Base-by-base conservation (phyloP, 2,113 vertebrate species). In the Rhinoptilus africanus region DNA sequence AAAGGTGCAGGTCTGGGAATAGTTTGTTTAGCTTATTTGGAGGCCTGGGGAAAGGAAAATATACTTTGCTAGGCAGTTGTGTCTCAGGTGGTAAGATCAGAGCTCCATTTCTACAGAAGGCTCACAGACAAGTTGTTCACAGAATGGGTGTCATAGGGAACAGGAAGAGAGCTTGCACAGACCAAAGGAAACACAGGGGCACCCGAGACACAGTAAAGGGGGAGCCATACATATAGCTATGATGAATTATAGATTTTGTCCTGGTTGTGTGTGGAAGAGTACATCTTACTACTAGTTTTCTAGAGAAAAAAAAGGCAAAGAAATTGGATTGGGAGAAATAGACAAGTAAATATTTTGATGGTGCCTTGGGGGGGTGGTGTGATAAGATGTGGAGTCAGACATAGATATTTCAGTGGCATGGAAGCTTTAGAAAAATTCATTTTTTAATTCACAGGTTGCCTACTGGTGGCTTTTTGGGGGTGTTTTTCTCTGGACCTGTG, bases 131-230 rank as follows among this genome's bases (percentile, higher is more conserved):
- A 72, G 12, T 19, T 59, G 7, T 41, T 45, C 41, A 12, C 30
- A 67, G 45, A 45, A 35, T 11, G 12, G 2, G 2, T 66, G 8
- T 26, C 0, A 0, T 4, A 59, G 39, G 2, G 6, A 63, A 34
- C 22, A 69, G n/a, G 23, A 76, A 14, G 12, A 73, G 27, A 89
- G 64, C 3, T 12, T 54, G 14, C 22, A 45, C 22, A 75, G n/a
- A 39, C 26, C 14, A 51, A 17, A 10, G 34, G 48, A 82, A 85
- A 79, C 4, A 24, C 2, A 45, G 28, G 15, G n/a, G 14, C 39
- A 51, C 2, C 9, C 5, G 4, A 59, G 72, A 41, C 9, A 35
- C 16, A 21, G 19, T 22, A 17, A 64, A 73, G 8, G 19, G 4
- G n/a, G 7, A 80, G 22, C 9, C n/a, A 22, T 27, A 3, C 10